Base-by-base conservation (phyloP, 1,140 invertebrate species). In the Bicyclus anynana region DNA sequence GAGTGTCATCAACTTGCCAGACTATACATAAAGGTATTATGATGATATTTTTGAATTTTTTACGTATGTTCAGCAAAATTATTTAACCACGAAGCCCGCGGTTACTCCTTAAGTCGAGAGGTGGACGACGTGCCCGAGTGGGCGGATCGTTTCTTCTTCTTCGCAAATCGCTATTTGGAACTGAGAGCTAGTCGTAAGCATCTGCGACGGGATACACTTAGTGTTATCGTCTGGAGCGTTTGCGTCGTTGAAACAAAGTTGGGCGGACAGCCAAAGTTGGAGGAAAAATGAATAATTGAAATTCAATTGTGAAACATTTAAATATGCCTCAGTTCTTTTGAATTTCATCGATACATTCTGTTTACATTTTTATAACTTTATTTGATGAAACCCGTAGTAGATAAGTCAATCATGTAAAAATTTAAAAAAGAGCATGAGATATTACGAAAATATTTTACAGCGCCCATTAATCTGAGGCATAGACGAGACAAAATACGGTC, bases 151-250 rank as follows among this genome's bases (percentile, higher is more conserved):
- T 38, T 38, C 35, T 38, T 38, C 13, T 16, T 16, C 37, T 16
- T 40, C 37, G 16, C 37, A 40, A 40, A 40, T 40, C 16, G 9
- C 13, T 40, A 14, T 40, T 40, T 40, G 37, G 37, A 40, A 40
- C 37, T 40, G 16, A 40, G 37, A 40, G 37, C 37, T 17, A 40
- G 37, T 2, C 37, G 10, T 40, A 40, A 40, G 37, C 37, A 40
- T 40, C 37, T 40, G 13, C 37, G 16, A 40, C 13, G 16, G 37
- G 1, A 40, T 16, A 40, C 37, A 40, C 37, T 40, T 17, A 16
- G 37, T 17, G 37, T 40, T 40, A 17, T 40, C 37, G 14, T 17
- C 9, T 40, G 13, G 37, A 40, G 2, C 37, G 13, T 40, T 40
- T 40, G 13, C 13, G 37, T 40, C 37, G 37, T 40, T 40, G 16